Evolutionary conservation across 2,113 vertebrate species (phyloP).

Genomic region (Butastur rufipennis): DNA sequence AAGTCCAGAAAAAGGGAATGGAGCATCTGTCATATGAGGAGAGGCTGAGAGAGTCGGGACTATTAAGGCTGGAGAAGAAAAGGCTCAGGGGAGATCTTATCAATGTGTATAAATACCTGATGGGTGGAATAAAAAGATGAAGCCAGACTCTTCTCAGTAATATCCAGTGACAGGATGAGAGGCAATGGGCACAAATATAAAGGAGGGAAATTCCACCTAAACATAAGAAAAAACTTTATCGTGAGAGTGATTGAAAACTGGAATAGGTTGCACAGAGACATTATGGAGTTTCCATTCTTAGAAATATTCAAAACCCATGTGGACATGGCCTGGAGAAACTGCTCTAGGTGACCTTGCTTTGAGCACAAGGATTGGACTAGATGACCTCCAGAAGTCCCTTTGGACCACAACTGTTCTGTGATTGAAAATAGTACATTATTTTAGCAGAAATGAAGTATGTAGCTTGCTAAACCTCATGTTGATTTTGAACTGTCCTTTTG

Average conservation of each 20-base stretch:
- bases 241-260: neutral
- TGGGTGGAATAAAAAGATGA: neutral
- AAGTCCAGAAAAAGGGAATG: neutral
- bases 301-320: neutral
- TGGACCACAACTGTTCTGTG: neutral
- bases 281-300: neutral
- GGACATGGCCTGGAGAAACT: neutral
- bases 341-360: neutral
- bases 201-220: neutral
- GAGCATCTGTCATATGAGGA: neutral
- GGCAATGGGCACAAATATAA: neutral
- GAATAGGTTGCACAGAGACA: neutral
- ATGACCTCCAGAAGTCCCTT: neutral
- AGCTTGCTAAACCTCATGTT: neutral
- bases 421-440: neutral
- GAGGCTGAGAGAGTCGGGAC: neutral
- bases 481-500: neutral
- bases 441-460: neutral
- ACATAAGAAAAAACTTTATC: neutral
- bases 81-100: neutral
- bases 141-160: neutral
- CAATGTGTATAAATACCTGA: neutral
- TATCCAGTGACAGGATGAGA: neutral
- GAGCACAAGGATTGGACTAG: neutral
- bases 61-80: neutral